Base-by-base conservation (phyloP, 2,113 vertebrate genomes). In the Lipophrys pholis region DNA sequence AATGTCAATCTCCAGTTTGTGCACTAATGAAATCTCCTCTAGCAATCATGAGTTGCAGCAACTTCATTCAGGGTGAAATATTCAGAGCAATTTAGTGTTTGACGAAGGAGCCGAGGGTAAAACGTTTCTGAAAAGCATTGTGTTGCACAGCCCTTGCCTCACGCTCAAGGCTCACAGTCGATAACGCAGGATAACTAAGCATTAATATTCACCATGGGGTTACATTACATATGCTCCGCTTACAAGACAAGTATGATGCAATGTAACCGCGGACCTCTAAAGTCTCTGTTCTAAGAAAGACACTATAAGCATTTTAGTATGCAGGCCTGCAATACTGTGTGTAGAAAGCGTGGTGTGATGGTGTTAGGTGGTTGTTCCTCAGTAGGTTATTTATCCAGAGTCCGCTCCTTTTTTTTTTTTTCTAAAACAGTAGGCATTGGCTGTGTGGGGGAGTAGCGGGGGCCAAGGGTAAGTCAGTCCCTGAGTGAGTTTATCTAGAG, bases 151-250 rank as follows among this genome's bases (percentile, higher is more conserved):
- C 16, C 74, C 72, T 89, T 82, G 83, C 78, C 76, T 86, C 78
- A 64, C 78, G 82, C 61, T 51, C 46, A 30, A 71, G 62, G 66
- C 74, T 74, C 73, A 40, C 78, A 78, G 77, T 62, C 57, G 76
- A 74, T 65, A 88, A 73, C 77, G 69, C 56, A 21, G 75, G 68
- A 73, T 83, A 83, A 72, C 78, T 51, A 14, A 17, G 74, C 89
- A 90, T 92, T 90, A 89, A 88, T 92, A 90, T 89, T 87, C 86
- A 84, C 78, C 11, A 39, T 52, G 76, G 58, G 39, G 51, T 59
- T 82, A 68, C 68, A 81, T 85, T 90, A 82, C 72, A 86, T 70
- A 65, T 69, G 87, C 85, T 84, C 71, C 40, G 73, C 75, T 78
- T 76, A 51, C 58, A 63, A 73, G 76, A 87, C 74, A 73, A 73